Conservation (phyloP, 1,140 invertebrate genomes). For the Pomacea maculata region DNA sequence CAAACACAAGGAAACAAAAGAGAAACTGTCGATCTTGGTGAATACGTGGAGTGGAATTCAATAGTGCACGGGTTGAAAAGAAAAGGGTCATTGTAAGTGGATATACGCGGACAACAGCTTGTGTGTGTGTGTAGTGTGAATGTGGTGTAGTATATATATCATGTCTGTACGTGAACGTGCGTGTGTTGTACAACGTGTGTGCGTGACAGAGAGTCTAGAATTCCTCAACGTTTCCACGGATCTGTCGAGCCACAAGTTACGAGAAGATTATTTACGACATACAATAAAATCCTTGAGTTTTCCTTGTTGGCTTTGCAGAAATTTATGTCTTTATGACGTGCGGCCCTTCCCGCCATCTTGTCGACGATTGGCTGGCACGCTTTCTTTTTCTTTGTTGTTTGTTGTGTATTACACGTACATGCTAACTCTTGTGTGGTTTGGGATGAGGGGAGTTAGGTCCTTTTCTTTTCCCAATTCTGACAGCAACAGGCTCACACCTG, state of each 20-base stretch:
- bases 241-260: neutral
- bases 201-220: neutral
- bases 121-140: neutral
- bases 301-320: neutral
- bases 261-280: neutral
- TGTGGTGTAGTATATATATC: neutral
- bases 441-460: too few relatives aligned
- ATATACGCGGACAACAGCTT: neutral
- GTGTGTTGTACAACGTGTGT: neutral
- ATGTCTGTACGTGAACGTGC: neutral
- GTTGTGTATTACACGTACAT: neutral
- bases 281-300: neutral
- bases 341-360: neutral
- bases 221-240: neutral
- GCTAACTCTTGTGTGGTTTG: too few relatives aligned
- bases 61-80: neutral
- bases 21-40: neutral
- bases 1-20: too few relatives aligned
- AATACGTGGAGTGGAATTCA: neutral
- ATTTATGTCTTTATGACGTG: neutral
- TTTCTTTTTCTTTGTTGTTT: neutral
- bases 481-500: too few relatives aligned
- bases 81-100: neutral
- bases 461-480: too few relatives aligned
- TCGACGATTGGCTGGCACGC: neutral